Base-by-base conservation (phyloP, 2,797 vertebrate species). In the Catharus ustulatus region DNA sequence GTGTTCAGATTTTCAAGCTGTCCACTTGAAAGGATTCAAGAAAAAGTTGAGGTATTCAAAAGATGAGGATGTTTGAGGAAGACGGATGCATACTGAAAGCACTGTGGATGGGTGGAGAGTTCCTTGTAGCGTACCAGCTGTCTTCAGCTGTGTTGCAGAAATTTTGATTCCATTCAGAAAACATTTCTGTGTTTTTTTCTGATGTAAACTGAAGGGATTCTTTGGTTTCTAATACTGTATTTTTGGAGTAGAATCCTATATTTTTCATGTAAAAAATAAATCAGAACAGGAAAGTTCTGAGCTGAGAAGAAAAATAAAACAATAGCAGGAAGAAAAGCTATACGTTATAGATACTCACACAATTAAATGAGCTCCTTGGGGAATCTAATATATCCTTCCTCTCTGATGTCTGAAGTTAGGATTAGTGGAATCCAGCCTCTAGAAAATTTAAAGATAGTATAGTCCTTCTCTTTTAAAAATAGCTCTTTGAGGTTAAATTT, bases 361-460 rank as follows among this genome's bases (percentile, higher is more conserved):
- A 97, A 95, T 93, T 95, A 97, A 95, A 94, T 93, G 16, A 95
- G 87, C 68, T 96, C 96, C 89, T 89, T 86, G 32, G 95, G 87
- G 84, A 95, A 72, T 85, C 90, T 76, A 87, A 92, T 93, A 91
- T 80, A 93, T 84, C 81, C 87, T 80, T 93, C 48, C 45, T 93
- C 95, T 96, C 96, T 97, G 95, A 97, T 95, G 94, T 96, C 83
- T 96, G 87, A 94, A 96, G 85, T 69, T 75, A 92, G 90, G 95
- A 96, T 97, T 97, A 97, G 91, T 73, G 83, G 96, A 97, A 97
- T 95, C 91, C 95, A 94, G 73, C 82, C 84, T 95, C 76, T 32
- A 89, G 89, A 89, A 96, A 93, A 95, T 92, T 84, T 96, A 72
- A 89, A 94, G 91, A 82, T 86, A 93, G 84, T 78, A 38, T 38